These are phyloP conservation scores for Sylvia borin DNA, from an alignment of 2,797 vertebrate species.

Conservation along the genomic window DNA sequence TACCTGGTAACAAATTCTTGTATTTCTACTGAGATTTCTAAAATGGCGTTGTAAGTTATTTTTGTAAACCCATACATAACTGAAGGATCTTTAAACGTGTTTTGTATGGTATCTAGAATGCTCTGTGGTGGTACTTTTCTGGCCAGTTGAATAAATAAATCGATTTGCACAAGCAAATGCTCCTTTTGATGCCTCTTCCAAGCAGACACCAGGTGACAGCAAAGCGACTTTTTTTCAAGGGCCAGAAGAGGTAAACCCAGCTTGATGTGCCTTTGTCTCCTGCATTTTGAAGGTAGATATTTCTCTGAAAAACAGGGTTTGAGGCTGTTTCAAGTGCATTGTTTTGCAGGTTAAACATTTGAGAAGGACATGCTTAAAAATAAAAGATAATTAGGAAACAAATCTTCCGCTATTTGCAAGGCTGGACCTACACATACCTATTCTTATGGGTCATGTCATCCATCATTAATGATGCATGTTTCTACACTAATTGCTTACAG, in stretches of 20 bases:
- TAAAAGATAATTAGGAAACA: neutral
- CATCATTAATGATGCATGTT: neutral
- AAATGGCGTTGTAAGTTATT: conserved; percentile 50
- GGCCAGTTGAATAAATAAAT: conserved; percentile 43
- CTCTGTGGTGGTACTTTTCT: conserved; percentile 11
- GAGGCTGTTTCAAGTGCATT: neutral
- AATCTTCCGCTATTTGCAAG: neutral
- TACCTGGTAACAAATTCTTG: neutral
- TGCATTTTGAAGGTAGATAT: neutral
- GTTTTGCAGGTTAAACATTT: neutral
- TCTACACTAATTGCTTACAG: neutral
- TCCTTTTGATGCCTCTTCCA: neutral
- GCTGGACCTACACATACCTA: neutral
- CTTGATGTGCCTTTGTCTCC: neutral
- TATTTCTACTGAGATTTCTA: conserved; percentile 46
- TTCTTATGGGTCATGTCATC: neutral
- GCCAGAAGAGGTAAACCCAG: neutral
- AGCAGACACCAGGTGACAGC: neutral
- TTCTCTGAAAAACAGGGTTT: neutral
- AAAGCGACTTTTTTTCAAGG: neutral
- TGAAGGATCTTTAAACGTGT: conserved; percentile 41
- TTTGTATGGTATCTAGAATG: neutral
- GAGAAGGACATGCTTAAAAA: neutral
- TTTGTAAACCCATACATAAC: conserved; percentile 48
- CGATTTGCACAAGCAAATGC: conserved; percentile 15